Conservation (phyloP, 2,797 vertebrate species). For the Mustela erminea region DNA sequence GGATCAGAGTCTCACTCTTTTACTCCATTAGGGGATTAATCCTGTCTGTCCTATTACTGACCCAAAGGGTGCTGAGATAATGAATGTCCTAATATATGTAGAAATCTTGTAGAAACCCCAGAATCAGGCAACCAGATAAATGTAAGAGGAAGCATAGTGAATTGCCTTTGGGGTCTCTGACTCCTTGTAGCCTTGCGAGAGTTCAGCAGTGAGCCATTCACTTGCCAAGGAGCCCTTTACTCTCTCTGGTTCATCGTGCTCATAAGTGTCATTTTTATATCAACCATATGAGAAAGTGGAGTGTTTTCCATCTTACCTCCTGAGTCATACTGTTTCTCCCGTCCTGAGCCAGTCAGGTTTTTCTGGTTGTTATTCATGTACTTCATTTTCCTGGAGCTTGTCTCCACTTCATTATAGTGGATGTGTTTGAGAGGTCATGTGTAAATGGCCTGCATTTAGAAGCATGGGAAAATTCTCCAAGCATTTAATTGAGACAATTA, state of each 20-base stretch:
- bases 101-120: not conserved
- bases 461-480: constrained; percentile 72
- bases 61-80: not conserved
- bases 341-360: constrained; percentile 74
- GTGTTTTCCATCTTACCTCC: constrained; percentile 54
- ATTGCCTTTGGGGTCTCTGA: not conserved
- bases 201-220: not conserved
- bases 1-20: not conserved
- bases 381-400: constrained; percentile 66
- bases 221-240: not conserved
- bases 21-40: not conserved
- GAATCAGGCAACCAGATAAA: not conserved
- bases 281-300: constrained; percentile 62
- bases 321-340: constrained; percentile 73
- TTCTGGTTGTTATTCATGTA: constrained; percentile 78
- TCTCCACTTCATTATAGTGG: constrained; percentile 70
- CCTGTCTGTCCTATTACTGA: not conserved
- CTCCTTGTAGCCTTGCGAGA: not conserved
- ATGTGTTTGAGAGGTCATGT: constrained; percentile 46
- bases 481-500: constrained; percentile 78
- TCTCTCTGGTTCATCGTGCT: not conserved
- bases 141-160: not conserved
- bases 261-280: constrained; percentile 45
- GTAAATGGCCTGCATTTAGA: constrained; percentile 71
- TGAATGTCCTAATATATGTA: not conserved